Conservation (phyloP, 1,140 invertebrate genomes). For the Battus philenor region DNA sequence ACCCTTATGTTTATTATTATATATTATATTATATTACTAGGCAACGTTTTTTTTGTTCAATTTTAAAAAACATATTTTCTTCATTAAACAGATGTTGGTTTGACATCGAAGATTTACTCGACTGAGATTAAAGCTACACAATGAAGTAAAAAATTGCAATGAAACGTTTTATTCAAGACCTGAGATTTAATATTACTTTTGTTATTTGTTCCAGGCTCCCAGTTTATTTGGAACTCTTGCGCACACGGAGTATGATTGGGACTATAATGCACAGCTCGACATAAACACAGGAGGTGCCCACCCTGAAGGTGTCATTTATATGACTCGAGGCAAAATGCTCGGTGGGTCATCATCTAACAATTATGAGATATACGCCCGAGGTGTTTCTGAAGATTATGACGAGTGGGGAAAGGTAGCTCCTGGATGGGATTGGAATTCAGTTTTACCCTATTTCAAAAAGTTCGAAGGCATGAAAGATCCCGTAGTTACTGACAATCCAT, state of each 20-base stretch:
- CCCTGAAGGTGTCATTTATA: slow-evolving; percentile 24
- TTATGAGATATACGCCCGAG: slow-evolving; percentile 87
- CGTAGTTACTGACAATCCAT: slow-evolving; percentile 33
- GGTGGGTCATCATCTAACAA: slow-evolving; percentile 87
- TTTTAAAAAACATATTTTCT: too few species aligned
- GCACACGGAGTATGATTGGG: slow-evolving; percentile 53
- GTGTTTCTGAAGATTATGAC: slow-evolving; percentile 86
- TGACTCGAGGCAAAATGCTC: slow-evolving; percentile 74
- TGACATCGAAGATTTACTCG: too few species aligned
- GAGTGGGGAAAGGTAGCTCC: slow-evolving; percentile 77
- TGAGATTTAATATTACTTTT: too few species aligned
- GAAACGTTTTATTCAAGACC: too few species aligned
- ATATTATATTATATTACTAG: too few species aligned
- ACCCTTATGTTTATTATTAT: too few species aligned
- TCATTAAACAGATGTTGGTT: too few species aligned
- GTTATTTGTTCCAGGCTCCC: slow-evolving; percentile 40
- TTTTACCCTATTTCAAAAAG: slow-evolving; percentile 66
- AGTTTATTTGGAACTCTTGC: slow-evolving; percentile 40
- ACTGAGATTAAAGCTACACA: too few species aligned
- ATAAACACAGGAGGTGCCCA: slow-evolving; percentile 37
- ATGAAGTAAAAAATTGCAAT: too few species aligned
- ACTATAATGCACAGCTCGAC: slow-evolving; percentile 40
- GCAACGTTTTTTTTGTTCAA: too few species aligned
- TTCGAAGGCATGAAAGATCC: slow-evolving; percentile 53
- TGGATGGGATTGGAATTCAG: slow-evolving; percentile 88